Conservation (phyloP, 2,113 vertebrate genomes). For the Cryptomyrus ogoouensis region DNA sequence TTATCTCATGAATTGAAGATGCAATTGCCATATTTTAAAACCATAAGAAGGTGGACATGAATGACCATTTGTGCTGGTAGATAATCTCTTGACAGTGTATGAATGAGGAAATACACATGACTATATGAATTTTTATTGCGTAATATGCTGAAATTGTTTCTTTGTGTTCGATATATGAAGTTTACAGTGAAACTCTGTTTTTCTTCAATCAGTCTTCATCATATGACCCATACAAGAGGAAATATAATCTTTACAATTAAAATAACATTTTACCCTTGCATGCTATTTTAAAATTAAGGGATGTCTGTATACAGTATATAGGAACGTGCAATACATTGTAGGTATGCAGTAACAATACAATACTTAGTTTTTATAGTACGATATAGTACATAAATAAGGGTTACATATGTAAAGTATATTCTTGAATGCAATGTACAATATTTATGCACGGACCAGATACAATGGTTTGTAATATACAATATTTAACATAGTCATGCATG, state of each 20-base stretch:
- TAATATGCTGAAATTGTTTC: neutral
- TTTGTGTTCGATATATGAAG: neutral
- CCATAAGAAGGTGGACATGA: neutral
- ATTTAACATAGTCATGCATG: neutral
- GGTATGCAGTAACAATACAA: neutral
- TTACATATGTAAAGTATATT: neutral
- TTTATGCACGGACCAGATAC: neutral
- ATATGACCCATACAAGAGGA: neutral
- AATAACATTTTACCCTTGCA: neutral
- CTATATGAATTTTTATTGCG: neutral
- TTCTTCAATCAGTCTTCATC: neutral
- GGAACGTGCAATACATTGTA: neutral
- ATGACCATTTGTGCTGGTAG: neutral
- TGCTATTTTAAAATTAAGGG: neutral
- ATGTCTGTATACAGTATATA: neutral
- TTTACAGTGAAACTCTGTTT: neutral
- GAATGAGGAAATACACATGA: neutral
- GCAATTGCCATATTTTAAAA: neutral
- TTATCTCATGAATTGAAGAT: neutral
- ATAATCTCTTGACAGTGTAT: neutral
- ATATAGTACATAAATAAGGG: neutral
- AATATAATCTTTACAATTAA: neutral
- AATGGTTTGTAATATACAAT: conserved; percentile 2
- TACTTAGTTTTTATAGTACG: neutral
- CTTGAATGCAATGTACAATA: neutral